phyloP scores from a whole-genome alignment of 2,797 vertebrate species.

The Diplodus puntazzo region DNA sequence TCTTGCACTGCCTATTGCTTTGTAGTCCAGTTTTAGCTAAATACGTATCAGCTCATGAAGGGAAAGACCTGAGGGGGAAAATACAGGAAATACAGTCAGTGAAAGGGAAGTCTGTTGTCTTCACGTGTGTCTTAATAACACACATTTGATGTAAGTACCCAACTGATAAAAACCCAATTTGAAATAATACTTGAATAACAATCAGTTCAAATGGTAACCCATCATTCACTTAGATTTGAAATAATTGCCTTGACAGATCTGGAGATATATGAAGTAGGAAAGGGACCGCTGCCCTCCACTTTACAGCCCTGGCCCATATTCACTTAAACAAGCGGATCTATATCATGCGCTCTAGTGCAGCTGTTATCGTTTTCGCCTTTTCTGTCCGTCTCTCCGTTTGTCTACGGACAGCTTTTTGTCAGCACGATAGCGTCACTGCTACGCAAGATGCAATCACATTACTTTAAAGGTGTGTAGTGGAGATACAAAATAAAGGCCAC shows the following conservation, averaged over 20 bases:
- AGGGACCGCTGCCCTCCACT: too few relatives aligned
- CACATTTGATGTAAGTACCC: neutral
- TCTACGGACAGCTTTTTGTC: too few relatives aligned
- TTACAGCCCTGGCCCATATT: too few relatives aligned
- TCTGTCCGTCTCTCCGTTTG: too few relatives aligned
- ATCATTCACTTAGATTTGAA: neutral
- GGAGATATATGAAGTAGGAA: too few relatives aligned
- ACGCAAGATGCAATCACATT: too few relatives aligned
- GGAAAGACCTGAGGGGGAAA: conserved; percentile 10
- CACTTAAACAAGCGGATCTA: too few relatives aligned
- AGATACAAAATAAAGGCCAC: too few relatives aligned
- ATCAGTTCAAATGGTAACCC: neutral
- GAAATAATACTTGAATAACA: neutral
- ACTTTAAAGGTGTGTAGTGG: too few relatives aligned
- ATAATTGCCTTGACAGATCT: neutral
- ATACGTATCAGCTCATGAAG: conserved; percentile 8
- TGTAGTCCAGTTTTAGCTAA: neutral
- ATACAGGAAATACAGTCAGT: conserved; percentile 7
- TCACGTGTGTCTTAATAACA: neutral
- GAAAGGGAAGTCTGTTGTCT: neutral
- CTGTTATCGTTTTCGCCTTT: too few relatives aligned
- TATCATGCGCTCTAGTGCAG: too few relatives aligned
- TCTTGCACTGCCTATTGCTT: conserved; percentile 9
- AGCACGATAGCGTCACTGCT: too few relatives aligned
- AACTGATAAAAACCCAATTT: neutral